phyloP scores from a whole-genome alignment of 2,113 vertebrate species.

The Cervus canadensis region DNA sequence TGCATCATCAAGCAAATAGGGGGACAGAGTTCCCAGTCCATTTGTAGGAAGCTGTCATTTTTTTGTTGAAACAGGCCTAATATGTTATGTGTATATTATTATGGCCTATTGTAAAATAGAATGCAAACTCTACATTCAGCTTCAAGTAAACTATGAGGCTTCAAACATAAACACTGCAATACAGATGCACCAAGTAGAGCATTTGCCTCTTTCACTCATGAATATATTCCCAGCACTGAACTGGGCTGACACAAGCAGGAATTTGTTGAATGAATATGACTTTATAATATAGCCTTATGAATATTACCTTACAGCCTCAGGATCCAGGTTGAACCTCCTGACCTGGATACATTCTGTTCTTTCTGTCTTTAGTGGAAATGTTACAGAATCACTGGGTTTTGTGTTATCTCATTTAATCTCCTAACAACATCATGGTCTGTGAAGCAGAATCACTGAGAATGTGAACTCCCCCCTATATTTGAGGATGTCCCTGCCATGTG shows the following conservation, averaged over 20 bases:
- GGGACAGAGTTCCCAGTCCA: neutral
- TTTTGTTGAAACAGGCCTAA: neutral
- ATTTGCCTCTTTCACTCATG: neutral
- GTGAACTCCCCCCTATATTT: neutral
- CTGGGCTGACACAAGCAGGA: too few relatives aligned
- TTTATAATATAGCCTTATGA: neutral
- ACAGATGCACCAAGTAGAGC: fast-evolving
- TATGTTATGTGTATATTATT: too few relatives aligned
- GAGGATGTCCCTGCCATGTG: neutral
- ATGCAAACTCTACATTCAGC: neutral
- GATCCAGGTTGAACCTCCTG: neutral
- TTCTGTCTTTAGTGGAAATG: neutral
- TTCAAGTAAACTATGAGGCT: neutral
- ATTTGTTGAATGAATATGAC: neutral
- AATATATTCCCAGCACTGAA: neutral
- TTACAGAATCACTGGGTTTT: neutral
- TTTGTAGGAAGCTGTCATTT: neutral
- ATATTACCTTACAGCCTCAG: neutral
- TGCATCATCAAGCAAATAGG: neutral
- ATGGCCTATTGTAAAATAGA: fast-evolving
- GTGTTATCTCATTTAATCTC: neutral
- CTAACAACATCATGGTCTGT: too few relatives aligned
- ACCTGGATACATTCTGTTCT: neutral
- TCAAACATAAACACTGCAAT: neutral
- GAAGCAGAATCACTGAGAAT: too few relatives aligned